phyloP scores from a whole-genome alignment of 2,113 vertebrate species.

The Seriola rivoliana region DNA sequence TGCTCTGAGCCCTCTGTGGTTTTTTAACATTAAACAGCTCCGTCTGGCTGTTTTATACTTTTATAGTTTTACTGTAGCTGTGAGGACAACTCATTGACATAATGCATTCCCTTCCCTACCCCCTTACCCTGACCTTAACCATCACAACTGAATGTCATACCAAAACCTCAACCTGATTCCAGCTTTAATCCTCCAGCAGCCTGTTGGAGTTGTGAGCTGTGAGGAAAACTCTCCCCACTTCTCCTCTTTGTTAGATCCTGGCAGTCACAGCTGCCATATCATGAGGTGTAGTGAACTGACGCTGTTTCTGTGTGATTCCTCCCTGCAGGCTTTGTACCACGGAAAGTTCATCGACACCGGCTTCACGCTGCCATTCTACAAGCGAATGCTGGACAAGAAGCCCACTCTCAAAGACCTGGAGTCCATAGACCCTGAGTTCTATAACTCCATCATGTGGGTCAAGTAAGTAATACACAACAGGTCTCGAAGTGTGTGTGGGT shows the following conservation, averaged over 20 bases:
- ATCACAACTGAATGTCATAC: not conserved
- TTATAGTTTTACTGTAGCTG: not conserved
- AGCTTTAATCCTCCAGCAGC: no score
- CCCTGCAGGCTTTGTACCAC: constrained; percentile 92
- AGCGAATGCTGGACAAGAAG: constrained; percentile 98
- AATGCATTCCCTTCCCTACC: not conserved
- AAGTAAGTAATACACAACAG: constrained; percentile 87
- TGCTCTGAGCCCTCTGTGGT: constrained; percentile 41
- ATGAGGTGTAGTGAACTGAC: not conserved
- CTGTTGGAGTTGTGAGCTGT: no score
- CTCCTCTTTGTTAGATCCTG: not conserved
- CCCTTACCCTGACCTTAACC: not conserved
- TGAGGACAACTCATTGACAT: not conserved
- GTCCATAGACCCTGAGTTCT: constrained; percentile 98
- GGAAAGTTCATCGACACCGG: constrained; percentile 99
- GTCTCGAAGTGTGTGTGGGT: not conserved
- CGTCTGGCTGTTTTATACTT: constrained; percentile 21
- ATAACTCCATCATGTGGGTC: constrained; percentile 98
- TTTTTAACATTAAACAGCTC: constrained; percentile 64
- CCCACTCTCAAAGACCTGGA: constrained; percentile 98
- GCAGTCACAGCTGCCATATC: no score
- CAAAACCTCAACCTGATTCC: not conserved
- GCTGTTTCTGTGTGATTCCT: constrained; percentile 1
- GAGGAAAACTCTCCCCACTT: not conserved
- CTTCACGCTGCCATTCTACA: constrained; percentile 98